Evolutionary conservation across 1,140 invertebrate genomes (phyloP), one percentile per base, ranked within the genome.

Genomic region (Apolygus lucorum): DNA sequence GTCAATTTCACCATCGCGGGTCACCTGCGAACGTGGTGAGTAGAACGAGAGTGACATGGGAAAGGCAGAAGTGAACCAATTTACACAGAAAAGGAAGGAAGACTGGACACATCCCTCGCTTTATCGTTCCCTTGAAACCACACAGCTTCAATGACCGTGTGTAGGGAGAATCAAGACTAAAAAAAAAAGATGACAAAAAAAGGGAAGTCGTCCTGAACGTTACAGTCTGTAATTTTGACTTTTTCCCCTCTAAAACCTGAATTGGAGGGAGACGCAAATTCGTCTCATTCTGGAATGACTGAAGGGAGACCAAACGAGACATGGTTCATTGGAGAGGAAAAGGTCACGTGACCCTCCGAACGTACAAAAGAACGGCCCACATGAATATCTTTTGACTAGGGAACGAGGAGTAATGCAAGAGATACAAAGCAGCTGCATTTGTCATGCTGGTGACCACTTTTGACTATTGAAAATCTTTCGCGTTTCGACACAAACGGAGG

Each of bases 241-340:
- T 42, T 42, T 42, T 17, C 34, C 34, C 4, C 17, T 42, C 34
- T 42, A 42, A 42, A 42, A 17, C 34, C 34, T 8, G 4, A 17
- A 42, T 8, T 4, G 34, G 34, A 8, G 34, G 34, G 34, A 42
- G 17, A 4, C 17, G 34, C 4, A 42, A 42, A 59, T 11, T 22
- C 22, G 11, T 59, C 54, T 59, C 54, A 59, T 17, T 24, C 54
- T 24, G 22, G 54, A 59, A 4, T 22, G 54, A 14, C 11, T 11
- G 4, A 59, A 11, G 22, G 54, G 22, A 4, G 8, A 14, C 4
- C 11, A 24, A 21, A 22, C 8, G 22, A 24, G 54, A 11, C 54
- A 21, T 59, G 54, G 54, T 59, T 59, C 54, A 59, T 59, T 59
- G 54, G 54, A 59, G 54, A 59, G 54, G 54, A 59, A 59, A 59